Evolutionary conservation across 1,140 invertebrate species (phyloP).

Genomic region (Himalopsyche phryganea): DNA sequence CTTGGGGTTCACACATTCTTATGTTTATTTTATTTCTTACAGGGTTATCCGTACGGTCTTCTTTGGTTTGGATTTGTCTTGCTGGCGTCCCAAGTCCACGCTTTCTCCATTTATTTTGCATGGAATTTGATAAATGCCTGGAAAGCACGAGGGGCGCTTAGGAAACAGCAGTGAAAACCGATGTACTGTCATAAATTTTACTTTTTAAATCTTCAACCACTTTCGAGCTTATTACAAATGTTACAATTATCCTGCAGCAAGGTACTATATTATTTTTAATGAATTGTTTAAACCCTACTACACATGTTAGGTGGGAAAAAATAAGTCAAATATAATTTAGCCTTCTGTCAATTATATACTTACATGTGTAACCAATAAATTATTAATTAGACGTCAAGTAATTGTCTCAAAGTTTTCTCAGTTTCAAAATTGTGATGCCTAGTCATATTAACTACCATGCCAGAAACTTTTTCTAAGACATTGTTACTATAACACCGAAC

Average conservation of each 20-base stretch:
- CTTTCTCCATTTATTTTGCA: slow-evolving; percentile 86
- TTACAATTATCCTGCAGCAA: background rate
- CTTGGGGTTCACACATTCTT: too few species aligned
- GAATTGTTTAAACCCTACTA: too few species aligned
- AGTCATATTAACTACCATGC: too few species aligned
- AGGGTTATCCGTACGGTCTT: slow-evolving; percentile 88
- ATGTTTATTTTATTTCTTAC: slow-evolving; percentile 42
- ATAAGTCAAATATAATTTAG: too few species aligned
- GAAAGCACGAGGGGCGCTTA: slow-evolving; percentile 66
- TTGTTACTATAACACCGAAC: too few species aligned
- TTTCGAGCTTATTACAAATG: slow-evolving; percentile 11
- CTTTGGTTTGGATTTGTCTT: slow-evolving; percentile 93
- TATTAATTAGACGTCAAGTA: too few species aligned
- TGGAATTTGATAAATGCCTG: slow-evolving; percentile 83
- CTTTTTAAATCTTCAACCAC: slow-evolving; percentile 2
- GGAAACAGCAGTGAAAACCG: slow-evolving; percentile 43
- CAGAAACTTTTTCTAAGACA: too few species aligned
- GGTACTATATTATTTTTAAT: background rate
- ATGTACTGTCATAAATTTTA: background rate
- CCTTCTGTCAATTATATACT: too few species aligned
- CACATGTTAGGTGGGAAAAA: too few species aligned
- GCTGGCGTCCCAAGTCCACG: slow-evolving; percentile 85
- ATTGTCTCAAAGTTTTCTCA: too few species aligned
- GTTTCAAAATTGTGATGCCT: too few species aligned
- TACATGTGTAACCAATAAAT: too few species aligned